Evolutionary conservation across 2,888 invertebrate species (phyloP).

Genomic region (Byasa hedistus): DNA sequence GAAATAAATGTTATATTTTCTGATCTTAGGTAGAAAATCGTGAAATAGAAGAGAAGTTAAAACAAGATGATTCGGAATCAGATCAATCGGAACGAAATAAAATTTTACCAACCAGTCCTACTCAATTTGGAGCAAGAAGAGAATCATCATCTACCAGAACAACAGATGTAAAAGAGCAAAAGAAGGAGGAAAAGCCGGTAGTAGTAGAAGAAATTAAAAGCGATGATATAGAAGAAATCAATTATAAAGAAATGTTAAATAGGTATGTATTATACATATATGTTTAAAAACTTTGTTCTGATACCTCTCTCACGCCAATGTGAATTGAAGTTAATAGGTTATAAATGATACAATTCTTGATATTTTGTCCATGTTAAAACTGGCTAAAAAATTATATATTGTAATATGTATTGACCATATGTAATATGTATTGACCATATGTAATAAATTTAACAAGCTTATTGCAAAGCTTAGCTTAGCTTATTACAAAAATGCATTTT

Average conservation of each 20-base stretch:
- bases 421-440: no score
- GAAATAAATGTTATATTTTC: conserved; percentile 80
- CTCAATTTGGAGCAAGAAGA: conserved; percentile 68
- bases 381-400: no score
- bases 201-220: conserved; percentile 75
- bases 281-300: not conserved
- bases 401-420: no score
- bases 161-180: conserved; percentile 64
- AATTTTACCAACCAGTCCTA: conserved; percentile 79
- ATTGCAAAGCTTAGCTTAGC: no score
- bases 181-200: conserved; percentile 71
- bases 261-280: conserved; percentile 45
- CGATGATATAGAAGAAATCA: conserved; percentile 84
- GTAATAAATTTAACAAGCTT: no score
- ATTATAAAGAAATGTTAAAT: conserved; percentile 71
- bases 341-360: no score
- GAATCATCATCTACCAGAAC: conserved; percentile 77
- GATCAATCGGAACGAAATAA: conserved; percentile 83
- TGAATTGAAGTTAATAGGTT: no score
- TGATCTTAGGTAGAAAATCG: conserved; percentile 69
- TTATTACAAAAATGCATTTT: no score
- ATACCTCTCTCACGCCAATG: no score
- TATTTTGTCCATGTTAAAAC: no score
- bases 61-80: conserved; percentile 81
- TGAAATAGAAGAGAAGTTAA: conserved; percentile 84